Conservation (phyloP, 35 echinoderm and acorn worm species). For the Lytechinus variegatus region DNA sequence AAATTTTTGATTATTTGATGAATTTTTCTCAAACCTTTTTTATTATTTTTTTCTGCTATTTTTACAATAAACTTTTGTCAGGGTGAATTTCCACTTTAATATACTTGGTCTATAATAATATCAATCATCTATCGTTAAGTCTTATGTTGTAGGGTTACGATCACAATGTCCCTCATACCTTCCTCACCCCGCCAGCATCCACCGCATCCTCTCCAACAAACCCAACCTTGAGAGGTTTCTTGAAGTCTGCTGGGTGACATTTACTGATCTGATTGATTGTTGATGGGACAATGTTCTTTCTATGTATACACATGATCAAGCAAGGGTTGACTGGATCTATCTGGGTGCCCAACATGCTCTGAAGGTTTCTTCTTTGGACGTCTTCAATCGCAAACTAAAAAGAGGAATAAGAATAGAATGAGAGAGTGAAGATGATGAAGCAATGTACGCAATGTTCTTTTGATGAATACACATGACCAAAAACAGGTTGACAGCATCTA, state of each 20-base stretch:
- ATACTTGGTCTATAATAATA: no score
- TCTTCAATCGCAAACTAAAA: constrained; percentile 82
- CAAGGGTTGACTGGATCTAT: constrained; percentile 78
- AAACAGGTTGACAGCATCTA: constrained; percentile 67
- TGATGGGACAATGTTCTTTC: constrained; percentile 77
- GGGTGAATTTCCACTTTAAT: no score
- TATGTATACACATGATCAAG: constrained; percentile 64
- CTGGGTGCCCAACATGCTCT: constrained; percentile 26
- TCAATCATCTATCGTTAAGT: no score
- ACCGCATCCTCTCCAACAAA: constrained; percentile 86
- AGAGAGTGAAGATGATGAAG: no score
- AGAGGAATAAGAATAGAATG: neutral
- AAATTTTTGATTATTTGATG: no score
- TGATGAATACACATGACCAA: constrained; percentile 68
- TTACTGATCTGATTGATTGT: constrained; percentile 68
- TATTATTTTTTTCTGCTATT: no score
- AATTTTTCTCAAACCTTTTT: no score
- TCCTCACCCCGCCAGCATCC: constrained; percentile 88
- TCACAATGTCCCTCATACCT: constrained; percentile 44
- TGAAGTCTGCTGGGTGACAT: constrained; percentile 62
- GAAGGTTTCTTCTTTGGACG: constrained; percentile 68
- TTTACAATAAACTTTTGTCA: no score
- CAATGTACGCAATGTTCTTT: neutral
- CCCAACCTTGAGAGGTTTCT: constrained; percentile 86
- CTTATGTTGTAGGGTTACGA: no score